Percentiles rank a stretch among this genome's conserved stretches.
Evolutionary conservation across 2,797 vertebrate genomes (phyloP).

Genomic region (Tenualosa thibaudeaui): DNA sequence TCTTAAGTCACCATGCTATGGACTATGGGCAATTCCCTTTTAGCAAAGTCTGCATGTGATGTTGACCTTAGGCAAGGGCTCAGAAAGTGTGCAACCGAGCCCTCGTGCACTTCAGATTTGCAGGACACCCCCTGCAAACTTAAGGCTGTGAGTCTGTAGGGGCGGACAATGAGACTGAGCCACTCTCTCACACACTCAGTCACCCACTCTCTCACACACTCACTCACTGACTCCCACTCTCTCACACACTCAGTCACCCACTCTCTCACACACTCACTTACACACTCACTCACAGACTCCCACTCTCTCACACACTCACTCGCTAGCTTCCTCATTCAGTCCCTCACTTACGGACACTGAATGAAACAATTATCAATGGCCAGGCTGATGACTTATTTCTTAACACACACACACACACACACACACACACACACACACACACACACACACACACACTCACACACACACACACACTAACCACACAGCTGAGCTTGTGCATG

Average conservation of each 20-base stretch:
- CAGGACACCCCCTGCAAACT: too few relatives aligned
- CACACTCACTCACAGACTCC: constrained; percentile 7
- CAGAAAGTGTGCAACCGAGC: too few relatives aligned
- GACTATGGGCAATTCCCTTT: too few relatives aligned
- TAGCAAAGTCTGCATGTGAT: too few relatives aligned
- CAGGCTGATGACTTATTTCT: neutral
- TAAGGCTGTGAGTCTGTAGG: too few relatives aligned
- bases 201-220: neutral
- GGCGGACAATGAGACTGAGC: neutral
- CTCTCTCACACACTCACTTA: too few relatives aligned
- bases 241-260: neutral
- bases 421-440: too few relatives aligned
- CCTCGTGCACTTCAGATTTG: too few relatives aligned
- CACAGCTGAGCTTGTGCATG: neutral
- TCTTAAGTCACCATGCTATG: too few relatives aligned
- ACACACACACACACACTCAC: neutral
- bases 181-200: neutral
- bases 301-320: constrained; percentile 26
- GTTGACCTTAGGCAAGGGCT: too few relatives aligned
- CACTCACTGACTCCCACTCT: neutral
- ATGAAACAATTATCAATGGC: neutral
- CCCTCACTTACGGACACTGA: neutral
- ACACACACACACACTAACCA: neutral
- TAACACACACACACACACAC: neutral
- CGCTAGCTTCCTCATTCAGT: too few relatives aligned